Evolutionary conservation across 1,140 invertebrate species (phyloP), one percentile per base, ranked within the genome.

Genomic region (Drosophila nannoptera): DNA sequence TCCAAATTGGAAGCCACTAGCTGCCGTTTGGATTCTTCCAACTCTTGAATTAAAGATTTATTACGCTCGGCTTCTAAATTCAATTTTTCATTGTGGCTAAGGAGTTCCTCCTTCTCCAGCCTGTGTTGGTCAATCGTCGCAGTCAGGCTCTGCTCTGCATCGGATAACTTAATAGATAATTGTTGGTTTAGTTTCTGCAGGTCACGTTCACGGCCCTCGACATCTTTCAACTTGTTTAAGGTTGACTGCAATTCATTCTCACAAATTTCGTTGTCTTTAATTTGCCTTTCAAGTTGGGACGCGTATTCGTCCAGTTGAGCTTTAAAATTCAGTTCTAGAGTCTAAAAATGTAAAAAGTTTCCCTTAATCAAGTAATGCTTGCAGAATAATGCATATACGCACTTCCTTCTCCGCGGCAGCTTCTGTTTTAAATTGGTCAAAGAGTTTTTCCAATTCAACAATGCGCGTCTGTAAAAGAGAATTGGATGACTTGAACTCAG

Each of bases 31-130:
- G 40, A 8, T 11, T 56, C 38, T 16, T 29, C n/a, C 4, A 56
- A 40, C 40, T 7, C 12, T 6, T 3, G 29, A 12, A 56, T 45
- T 8, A 43, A n/a, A 12, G 11, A 14, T 56, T 33, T 29, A 45
- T 33, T 32, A 14, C 12, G 7, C 7, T 45, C 11, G 8, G 31
- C 38, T 33, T 14, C 29, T 11, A 29, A 4, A 8, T 16, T 7
- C 40, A 56, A 45, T 6, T 56, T 9, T 29, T 9, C n/a, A 56
- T 33, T 45, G 12, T 56, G 54, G 29, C 7, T 32, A 4, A 32
- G 5, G 4, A 55, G 12, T 6, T 56, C 54, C 4, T 42, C 11
- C 11, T 16, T 43, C 9, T 56, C 14, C 0, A 32, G 29, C 38
- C 33, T 45, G 11, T 33, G 54, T 12, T 43, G 4, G 5, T 54